A percentile compares a stretch with the other conserved stretches of the same genome.
Evolutionary conservation across 2,797 vertebrate genomes (phyloP).

Genomic region (Orestias chungarensis): DNA sequence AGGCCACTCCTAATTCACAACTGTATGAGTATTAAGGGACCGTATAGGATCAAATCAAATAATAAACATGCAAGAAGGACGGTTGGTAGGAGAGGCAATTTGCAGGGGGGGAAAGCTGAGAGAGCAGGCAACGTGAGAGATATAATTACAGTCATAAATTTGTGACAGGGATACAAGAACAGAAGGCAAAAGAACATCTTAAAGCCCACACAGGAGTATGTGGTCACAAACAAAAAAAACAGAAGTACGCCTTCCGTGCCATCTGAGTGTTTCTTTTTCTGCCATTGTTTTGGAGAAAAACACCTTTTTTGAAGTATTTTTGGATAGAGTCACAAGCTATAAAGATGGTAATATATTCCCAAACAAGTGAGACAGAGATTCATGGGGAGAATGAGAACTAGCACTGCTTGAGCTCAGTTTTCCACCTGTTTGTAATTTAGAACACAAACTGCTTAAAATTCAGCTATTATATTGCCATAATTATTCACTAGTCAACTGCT

Average conservation of each 20-base stretch:
- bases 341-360: constrained; percentile 12
- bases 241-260: constrained; percentile 7
- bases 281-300: constrained; percentile 1
- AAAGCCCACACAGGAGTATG: constrained; percentile 1
- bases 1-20: constrained; percentile 39
- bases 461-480: background rate
- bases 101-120: constrained; percentile 3
- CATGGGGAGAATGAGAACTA: constrained; percentile 19
- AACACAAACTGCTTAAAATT: constrained; percentile 3
- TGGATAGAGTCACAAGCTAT: constrained; percentile 19
- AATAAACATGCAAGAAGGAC: constrained; percentile 31
- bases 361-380: background rate
- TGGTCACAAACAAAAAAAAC: background rate
- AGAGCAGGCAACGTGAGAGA: constrained; percentile 15
- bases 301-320: constrained; percentile 14
- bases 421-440: constrained; percentile 13
- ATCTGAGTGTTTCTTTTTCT: background rate
- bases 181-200: constrained; percentile 10
- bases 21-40: constrained; percentile 26
- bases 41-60: constrained; percentile 53
- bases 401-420: constrained; percentile 12
- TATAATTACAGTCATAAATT: constrained; percentile 23
- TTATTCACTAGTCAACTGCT: background rate
- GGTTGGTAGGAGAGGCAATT: constrained; percentile 25
- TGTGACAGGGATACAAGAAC: constrained; percentile 7